Percentiles rank a stretch among this genome's conserved stretches.
Evolutionary conservation across 2,888 invertebrate species (phyloP).

Genomic region (Cremastinae sp.): DNA sequence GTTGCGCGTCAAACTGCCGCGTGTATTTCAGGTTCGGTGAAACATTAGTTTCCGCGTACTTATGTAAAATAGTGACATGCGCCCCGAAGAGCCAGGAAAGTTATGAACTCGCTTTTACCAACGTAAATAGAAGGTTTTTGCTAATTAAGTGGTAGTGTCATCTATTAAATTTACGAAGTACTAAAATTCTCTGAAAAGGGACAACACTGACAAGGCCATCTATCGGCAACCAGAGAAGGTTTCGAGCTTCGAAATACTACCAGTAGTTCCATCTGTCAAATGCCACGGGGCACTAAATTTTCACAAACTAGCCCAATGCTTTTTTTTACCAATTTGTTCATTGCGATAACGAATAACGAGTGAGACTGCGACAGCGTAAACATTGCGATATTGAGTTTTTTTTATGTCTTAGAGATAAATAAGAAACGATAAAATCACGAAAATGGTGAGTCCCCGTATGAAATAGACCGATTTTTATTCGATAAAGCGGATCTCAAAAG

Average conservation of each 20-base stretch:
- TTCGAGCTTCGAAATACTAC: too few relatives aligned
- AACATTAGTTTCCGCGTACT: conserved; percentile 13
- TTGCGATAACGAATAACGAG: too few relatives aligned
- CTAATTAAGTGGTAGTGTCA: too few relatives aligned
- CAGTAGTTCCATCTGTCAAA: too few relatives aligned
- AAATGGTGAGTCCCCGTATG: conserved; percentile 65
- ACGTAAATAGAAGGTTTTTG: not conserved
- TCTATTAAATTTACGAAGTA: too few relatives aligned
- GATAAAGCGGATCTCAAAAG: not conserved
- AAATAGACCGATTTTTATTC: not conserved
- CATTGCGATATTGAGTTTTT: conserved; percentile 48
- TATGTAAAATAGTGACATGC: conserved; percentile 44
- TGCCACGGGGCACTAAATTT: too few relatives aligned
- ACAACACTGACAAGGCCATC: too few relatives aligned
- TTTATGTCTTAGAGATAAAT: conserved; percentile 40
- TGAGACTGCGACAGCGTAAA: too few relatives aligned
- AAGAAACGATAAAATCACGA: conserved; percentile 63
- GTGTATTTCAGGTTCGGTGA: conserved; percentile 16
- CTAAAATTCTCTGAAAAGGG: too few relatives aligned
- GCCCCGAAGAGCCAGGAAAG: conserved; percentile 10
- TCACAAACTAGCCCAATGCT: too few relatives aligned
- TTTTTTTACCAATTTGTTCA: too few relatives aligned
- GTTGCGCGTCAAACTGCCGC: conserved; percentile 54
- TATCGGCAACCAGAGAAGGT: too few relatives aligned
- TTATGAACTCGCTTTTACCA: conserved; percentile 1